phyloP scores from a whole-genome alignment of 2,888 invertebrate genomes.

The Xylota segnis region DNA sequence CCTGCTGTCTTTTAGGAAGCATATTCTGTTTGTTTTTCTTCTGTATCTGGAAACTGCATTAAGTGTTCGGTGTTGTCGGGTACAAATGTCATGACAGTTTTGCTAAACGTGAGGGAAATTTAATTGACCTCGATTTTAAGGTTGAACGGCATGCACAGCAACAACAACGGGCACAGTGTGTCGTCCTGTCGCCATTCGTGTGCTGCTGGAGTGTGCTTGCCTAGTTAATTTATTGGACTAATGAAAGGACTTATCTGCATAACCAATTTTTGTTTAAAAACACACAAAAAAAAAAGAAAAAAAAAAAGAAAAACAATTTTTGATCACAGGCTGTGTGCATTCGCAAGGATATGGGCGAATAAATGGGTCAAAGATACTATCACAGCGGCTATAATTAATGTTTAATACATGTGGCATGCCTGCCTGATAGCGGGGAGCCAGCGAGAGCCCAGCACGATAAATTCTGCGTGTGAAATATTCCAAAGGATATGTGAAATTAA shows the following conservation, averaged over 20 bases:
- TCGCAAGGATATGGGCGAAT: slow-evolving; percentile 21
- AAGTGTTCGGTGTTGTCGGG: background rate
- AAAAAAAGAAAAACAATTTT: background rate
- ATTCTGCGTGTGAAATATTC: slow-evolving; percentile 50
- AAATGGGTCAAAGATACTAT: slow-evolving; percentile 68
- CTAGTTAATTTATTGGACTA: slow-evolving; percentile 69
- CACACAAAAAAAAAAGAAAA: background rate
- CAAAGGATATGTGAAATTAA: slow-evolving; percentile 51
- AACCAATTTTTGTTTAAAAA: slow-evolving; percentile 26
- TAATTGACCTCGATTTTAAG: slow-evolving; percentile 69
- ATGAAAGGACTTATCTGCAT: slow-evolving; percentile 64
- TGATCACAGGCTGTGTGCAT: slow-evolving; percentile 16
- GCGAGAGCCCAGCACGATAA: slow-evolving; percentile 20
- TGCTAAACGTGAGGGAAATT: slow-evolving; percentile 53
- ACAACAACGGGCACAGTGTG: slow-evolving; percentile 32
- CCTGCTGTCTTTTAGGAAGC: background rate
- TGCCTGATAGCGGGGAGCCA: slow-evolving; percentile 1
- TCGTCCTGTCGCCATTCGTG: slow-evolving; percentile 3
- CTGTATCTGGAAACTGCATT: slow-evolving; percentile 20
- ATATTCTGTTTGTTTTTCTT: background rate
- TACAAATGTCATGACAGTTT: slow-evolving; percentile 44
- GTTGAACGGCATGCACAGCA: slow-evolving; percentile 30
- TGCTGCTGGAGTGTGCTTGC: no score
- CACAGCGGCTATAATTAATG: slow-evolving; percentile 60
- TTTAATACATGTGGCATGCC: slow-evolving; percentile 32